Conservation (phyloP, 2,113 vertebrate species). For the Triplophysa rosa region DNA sequence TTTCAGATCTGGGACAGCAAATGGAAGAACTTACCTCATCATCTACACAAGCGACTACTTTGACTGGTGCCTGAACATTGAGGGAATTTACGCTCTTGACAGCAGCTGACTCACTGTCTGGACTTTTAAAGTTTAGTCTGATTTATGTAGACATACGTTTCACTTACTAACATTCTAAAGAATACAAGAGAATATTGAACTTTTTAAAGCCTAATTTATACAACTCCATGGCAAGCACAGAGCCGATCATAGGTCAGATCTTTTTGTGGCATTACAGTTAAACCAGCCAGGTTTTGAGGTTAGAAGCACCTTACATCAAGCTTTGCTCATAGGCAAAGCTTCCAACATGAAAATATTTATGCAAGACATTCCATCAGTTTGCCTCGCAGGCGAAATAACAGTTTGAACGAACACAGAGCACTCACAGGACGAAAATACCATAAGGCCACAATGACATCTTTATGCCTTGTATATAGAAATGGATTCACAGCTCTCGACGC, state of each 20-base stretch:
- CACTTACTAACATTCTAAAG: not conserved
- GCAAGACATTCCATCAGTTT: constrained; percentile 38
- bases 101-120: constrained; percentile 73
- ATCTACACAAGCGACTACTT: constrained; percentile 61
- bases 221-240: not conserved
- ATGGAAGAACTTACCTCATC: constrained; percentile 74
- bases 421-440: constrained; percentile 17
- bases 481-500: not conserved
- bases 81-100: constrained; percentile 52
- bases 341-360: constrained; percentile 39
- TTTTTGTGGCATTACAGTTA: constrained; percentile 11
- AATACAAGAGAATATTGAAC: too few relatives aligned
- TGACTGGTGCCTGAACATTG: constrained; percentile 30
- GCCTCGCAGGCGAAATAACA: constrained; percentile 28
- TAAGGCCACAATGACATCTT: constrained; percentile 31
- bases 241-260: not conserved
- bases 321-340: constrained; percentile 15
- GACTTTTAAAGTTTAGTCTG: constrained; percentile 13
- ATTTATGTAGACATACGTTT: constrained; percentile 18
- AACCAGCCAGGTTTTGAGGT: constrained; percentile 20
- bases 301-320: constrained; percentile 11
- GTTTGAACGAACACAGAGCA: constrained; percentile 36
- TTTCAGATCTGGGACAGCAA: constrained; percentile 32
- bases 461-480: constrained; percentile 40
- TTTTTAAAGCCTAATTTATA: not conserved